These are phyloP conservation scores for Bilobella aurantiaca DNA, from an alignment of 1,140 invertebrate genomes.

Conservation along the genomic window DNA sequence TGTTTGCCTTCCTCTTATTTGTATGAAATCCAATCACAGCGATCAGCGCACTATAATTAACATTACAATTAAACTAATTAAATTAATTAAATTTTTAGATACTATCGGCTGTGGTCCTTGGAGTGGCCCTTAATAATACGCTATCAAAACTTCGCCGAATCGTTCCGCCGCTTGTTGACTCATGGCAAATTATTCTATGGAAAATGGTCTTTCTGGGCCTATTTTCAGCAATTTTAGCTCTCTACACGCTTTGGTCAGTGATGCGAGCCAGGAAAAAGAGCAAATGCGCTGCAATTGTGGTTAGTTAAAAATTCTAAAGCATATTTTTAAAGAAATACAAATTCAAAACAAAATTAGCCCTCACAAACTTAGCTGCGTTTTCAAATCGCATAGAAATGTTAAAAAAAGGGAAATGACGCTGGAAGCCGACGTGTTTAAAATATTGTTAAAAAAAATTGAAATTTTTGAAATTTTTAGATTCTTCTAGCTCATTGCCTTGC, in stretches of 20 bases:
- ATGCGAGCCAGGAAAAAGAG: not conserved
- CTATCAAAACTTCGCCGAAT: not conserved
- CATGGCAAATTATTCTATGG: not conserved
- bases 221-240: not conserved
- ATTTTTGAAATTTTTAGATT: not conserved
- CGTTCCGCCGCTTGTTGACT: not conserved
- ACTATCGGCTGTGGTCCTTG: not conserved
- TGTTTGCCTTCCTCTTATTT: not conserved
- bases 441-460: not conserved
- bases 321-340: no score
- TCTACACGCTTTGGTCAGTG: not conserved
- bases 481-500: not conserved
- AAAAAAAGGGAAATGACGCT: not conserved
- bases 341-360: no score
- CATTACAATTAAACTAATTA: not conserved
- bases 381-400: no score
- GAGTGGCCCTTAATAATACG: not conserved
- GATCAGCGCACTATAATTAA: not conserved
- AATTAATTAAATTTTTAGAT: not conserved
- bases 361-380: no score
- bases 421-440: not conserved
- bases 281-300: not conserved
- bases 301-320: not conserved
- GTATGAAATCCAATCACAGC: no score
- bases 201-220: not conserved